phyloP scores from a whole-genome alignment of 2,888 invertebrate genomes.

The Phalera bucephala region DNA sequence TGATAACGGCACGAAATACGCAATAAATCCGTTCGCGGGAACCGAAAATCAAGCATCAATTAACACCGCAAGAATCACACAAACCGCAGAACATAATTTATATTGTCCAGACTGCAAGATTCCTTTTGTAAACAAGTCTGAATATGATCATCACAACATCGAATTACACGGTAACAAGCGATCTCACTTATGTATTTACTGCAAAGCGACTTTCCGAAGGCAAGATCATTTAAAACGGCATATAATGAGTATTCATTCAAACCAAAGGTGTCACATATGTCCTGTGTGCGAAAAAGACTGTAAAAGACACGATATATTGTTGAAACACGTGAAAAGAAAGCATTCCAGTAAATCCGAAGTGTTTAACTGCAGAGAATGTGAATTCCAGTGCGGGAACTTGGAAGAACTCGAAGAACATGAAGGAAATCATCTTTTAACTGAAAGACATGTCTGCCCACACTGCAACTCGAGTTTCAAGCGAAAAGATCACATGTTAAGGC shows the following conservation, averaged over 20 bases:
- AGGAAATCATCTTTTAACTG: constrained; percentile 28
- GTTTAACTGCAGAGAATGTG: constrained; percentile 46
- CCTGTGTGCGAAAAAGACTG: constrained; percentile 49
- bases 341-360: constrained; percentile 29
- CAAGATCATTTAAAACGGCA: constrained; percentile 57
- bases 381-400: constrained; percentile 32
- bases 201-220: constrained; percentile 42
- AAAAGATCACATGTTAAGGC: constrained; percentile 57
- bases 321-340: constrained; percentile 45
- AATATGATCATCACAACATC: constrained; percentile 46
- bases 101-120: constrained; percentile 44
- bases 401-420: constrained; percentile 42
- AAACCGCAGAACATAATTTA: constrained; percentile 3
- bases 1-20: constrained; percentile 19
- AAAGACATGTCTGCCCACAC: constrained; percentile 44
- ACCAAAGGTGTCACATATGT: constrained; percentile 32
- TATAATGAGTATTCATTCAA: constrained; percentile 42
- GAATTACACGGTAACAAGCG: constrained; percentile 42
- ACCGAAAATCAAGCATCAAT: constrained; percentile 1
- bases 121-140: constrained; percentile 33
- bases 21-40: constrained; percentile 22
- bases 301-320: constrained; percentile 38
- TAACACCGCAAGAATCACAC: constrained; percentile 6
- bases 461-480: constrained; percentile 52
- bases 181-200: constrained; percentile 36